Conservation (phyloP, 2,113 vertebrate species). For the Phalacrocorax brasilianus region DNA sequence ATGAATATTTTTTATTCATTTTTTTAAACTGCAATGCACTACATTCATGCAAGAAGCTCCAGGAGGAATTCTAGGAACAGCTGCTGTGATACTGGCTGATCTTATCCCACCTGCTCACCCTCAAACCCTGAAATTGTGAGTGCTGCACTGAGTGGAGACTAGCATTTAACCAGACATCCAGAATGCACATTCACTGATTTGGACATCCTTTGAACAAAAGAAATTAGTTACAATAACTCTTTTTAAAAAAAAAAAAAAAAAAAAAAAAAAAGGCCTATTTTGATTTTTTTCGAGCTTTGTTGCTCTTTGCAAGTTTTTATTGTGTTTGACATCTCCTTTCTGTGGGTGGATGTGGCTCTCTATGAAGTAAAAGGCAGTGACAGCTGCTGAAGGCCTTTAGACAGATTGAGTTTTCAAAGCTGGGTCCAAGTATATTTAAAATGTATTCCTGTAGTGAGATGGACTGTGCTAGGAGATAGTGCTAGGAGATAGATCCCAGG, state of each 20-base stretch:
- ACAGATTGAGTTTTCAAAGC: not conserved
- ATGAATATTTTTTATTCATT: not conserved
- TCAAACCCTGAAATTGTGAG: not conserved
- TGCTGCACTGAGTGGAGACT: not conserved
- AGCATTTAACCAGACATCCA: not conserved
- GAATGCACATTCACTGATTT: not conserved
- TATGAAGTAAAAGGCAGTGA: not conserved
- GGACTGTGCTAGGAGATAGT: not conserved
- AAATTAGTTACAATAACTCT: not conserved
- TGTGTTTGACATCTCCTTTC: not conserved
- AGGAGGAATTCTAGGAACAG: not conserved
- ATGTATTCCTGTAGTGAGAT: not conserved
- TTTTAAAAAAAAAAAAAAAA: not conserved
- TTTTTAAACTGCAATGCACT: not conserved
- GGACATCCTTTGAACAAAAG: not conserved
- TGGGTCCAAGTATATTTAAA: not conserved
- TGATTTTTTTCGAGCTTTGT: not conserved
- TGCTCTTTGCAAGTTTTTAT: not conserved
- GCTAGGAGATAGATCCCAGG: not conserved
- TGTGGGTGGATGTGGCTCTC: not conserved
- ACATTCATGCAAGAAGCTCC: not conserved
- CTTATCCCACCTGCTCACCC: not conserved
- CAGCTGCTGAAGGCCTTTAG: not conserved
- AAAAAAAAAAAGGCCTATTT: not conserved
- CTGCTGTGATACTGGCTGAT: not conserved